phyloP scores from a whole-genome alignment of 2,888 invertebrate genomes.

The Cataglyphis altisquamis region DNA sequence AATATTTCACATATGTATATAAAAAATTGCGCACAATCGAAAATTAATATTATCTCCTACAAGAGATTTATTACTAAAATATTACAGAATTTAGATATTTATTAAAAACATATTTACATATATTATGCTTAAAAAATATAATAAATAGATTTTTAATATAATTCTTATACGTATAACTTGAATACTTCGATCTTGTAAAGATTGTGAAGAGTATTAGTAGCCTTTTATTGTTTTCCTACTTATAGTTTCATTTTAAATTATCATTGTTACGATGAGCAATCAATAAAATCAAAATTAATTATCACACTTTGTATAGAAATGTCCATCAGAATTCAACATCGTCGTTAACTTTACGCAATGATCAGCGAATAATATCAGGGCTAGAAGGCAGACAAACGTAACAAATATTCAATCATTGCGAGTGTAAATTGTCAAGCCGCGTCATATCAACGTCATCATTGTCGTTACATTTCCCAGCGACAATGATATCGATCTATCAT shows the following conservation, averaged over 20 bases:
- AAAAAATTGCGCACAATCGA: neutral
- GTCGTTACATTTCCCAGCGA: neutral
- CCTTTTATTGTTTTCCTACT: neutral
- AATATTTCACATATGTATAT: neutral
- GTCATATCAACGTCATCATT: conserved; percentile 10
- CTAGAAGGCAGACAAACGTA: neutral
- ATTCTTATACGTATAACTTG: neutral
- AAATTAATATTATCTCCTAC: neutral
- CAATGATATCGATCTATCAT: conserved; percentile 43
- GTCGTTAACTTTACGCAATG: neutral
- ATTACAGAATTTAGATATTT: neutral
- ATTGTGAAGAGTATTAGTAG: neutral
- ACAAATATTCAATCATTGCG: conserved; percentile 20
- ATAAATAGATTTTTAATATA: neutral
- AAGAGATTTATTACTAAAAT: neutral
- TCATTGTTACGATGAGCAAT: neutral
- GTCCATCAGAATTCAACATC: neutral
- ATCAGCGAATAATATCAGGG: neutral
- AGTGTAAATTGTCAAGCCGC: neutral
- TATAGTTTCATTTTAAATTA: neutral
- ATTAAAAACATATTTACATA: neutral
- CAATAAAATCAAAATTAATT: neutral
- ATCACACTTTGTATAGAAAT: neutral
- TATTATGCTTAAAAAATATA: neutral
- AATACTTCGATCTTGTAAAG: neutral